Base-by-base conservation (phyloP, 2,113 vertebrate species). In the Dermatemys mawii region DNA sequence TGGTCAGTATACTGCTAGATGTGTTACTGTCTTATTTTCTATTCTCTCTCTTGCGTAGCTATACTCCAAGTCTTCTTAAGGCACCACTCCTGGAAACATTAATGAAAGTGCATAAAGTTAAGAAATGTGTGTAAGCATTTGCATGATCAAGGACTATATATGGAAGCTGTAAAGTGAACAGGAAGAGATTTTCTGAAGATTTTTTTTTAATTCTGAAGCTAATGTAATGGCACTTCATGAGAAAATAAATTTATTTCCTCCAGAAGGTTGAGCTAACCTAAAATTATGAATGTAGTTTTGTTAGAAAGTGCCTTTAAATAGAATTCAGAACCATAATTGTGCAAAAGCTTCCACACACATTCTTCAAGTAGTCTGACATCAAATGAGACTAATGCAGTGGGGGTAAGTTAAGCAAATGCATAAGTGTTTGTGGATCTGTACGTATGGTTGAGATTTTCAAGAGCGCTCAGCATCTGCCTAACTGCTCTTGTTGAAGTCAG, bases 391-490 rank as follows among this genome's bases (percentile, higher is more conserved):
- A 19, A 10, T 51, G 32, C 29, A 4, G 35, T 51, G 78, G 49
- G 29, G 10, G 44, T n/a, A 63, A 21, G 8, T 50, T n/a, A 79
- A 35, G 29, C 48, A 79, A 35, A 79, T 49, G 49, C 11, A 2
- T 32, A 78, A 35, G 46, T 22, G 48, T 8, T 79, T 79, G 19
- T 79, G 48, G 78, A 32, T 50, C 78, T 35, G 51, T 2, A 22
- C 12, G 26, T 49, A 38, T 2, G 89, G 41, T 13, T 1, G 16
- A 78, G 41, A 53, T 87, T 79, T 80, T 17, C 0, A 51, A 35
- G 83, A 41, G 27, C 1, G 0, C 16, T 55, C 60, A 57, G 1
- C 1, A 29, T 57, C 84, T 90, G 1, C 44, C n/a, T 5, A 9
- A 1, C 29, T 67, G 32, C 2, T 17, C 67, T 6, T 8, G 7